Evolutionary conservation across 2,113 vertebrate species (phyloP), one percentile per base, ranked within the genome.

Genomic region (Lamprotornis superbus): DNA sequence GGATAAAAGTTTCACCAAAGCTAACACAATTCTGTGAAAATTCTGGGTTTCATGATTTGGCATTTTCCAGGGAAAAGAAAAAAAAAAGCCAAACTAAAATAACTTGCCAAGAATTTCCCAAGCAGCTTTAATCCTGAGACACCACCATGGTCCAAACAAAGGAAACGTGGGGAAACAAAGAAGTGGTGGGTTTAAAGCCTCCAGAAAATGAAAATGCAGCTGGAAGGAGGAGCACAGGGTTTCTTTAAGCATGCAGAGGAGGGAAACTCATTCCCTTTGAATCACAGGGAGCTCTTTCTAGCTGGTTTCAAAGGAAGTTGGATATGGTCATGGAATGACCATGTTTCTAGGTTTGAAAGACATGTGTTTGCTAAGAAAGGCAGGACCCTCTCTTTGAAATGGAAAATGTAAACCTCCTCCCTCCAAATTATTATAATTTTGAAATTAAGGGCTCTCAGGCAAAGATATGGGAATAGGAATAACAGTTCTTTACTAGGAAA

Each of bases 101-200:
- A 79, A 53, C 57, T 57, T 83, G 90, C 88, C 82, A 94, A 83
- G 94, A 90, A 83, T 96, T 97, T 97, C 90, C 59, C 85, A 92
- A 88, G n/a, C 50, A 50, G 31, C 82, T 85, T 90, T 69, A 79
- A 76, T 93, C 70, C 87, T 89, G 87, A 76, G 37, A 53, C 61
- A 25, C 25, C 23, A 56, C 76, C 23, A 0, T 16, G 73, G 3
- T 55, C 73, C 83, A 89, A 84, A 35, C 56, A 35, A 35, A 57
- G 56, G 21, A 57, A 35, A 35, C 89, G 76, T 83, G 81, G 74
- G 53, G 83, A 89, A 93, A 92, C 93, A 96, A 95, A 92, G 94
- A 35, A 68, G 31, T 1, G 31, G 65, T 65, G 60, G 35, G 50
- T 89, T 63, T 59, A 90, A 76, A 93, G 92, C 40, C 59, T 88